phyloP scores from a whole-genome alignment of 2,888 invertebrate species.

The Trichogramma dendrolimi region DNA sequence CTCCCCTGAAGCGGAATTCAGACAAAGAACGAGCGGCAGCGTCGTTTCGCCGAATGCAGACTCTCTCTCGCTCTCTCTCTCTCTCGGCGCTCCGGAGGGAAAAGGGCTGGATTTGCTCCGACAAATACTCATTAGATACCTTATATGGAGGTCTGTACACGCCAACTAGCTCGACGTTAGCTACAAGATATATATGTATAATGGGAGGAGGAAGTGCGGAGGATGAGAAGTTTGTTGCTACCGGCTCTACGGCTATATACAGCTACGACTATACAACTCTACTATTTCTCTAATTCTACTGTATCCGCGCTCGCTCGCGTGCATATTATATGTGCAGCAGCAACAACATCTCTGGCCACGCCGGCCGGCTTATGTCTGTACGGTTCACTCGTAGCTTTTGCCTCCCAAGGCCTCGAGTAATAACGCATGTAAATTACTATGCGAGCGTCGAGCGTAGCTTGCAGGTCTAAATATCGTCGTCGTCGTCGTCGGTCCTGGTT shows the following conservation, averaged over 20 bases:
- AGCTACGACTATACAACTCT: no score
- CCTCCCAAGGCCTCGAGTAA: constrained; percentile 39
- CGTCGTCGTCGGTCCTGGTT: no score
- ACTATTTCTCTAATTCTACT: no score
- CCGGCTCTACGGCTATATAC: no score
- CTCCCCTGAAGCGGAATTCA: constrained; percentile 21
- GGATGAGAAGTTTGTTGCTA: no score
- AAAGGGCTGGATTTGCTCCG: constrained; percentile 5
- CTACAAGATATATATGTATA: no score
- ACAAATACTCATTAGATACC: no score
- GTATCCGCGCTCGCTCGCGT: not conserved
- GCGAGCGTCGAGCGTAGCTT: not conserved
- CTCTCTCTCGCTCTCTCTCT: not conserved
- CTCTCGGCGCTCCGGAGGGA: constrained; percentile 16
- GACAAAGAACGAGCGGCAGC: constrained; percentile 26
- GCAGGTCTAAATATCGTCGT: no score
- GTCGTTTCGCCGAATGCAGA: not conserved
- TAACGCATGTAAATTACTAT: constrained; percentile 52
- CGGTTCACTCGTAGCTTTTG: constrained; percentile 7
- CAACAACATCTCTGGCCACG: not conserved
- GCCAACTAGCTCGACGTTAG: no score
- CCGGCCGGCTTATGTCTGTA: not conserved
- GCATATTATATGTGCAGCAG: constrained; percentile 9
- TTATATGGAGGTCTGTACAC: no score
- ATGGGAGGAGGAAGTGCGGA: no score